Evolutionary conservation across 2,888 invertebrate species (phyloP), one percentile per base, ranked within the genome.

Genomic region (Drosophila villosipedis): DNA sequence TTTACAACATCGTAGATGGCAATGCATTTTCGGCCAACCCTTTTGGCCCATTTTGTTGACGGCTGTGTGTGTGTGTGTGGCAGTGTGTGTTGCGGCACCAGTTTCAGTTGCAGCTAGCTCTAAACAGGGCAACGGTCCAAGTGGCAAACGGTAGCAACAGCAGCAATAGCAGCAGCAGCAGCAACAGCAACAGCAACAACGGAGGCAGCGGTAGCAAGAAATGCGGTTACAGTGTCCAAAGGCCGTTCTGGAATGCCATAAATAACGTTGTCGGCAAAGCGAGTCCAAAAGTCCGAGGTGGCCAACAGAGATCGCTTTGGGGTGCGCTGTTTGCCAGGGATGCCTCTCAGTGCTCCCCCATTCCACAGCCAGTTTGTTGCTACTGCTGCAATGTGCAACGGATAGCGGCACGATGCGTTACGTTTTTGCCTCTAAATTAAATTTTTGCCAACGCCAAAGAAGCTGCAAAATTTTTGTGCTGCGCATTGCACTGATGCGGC

Each of bases 161-260:
- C 57, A 54, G 53, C 54, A 43, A 52, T 0, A 41, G 62, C 57
- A 59, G 49, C 1, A 39, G 62, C 57, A 59, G 63, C 30, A 59
- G 50, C 59, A 28, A 12, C 33, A 47, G 66, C 28, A n/a, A 14
- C 6, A 31, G 52, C 41, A 16, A 52, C 41, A 37, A 58, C 47
- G 6, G 43, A 22, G 55, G 68, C 47, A 25, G 60, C 67, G 74
- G 78, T 76, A 76, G 71, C 85, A 88, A 89, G 89, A 91, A 91
- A 86, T 89, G 88, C 91, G 90, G 88, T 91, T 91, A 84, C 84
- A 89, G 90, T 91, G 91, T 91, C 87, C 88, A 91, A 89, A 91
- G 91, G 88, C 88, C 91, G 91, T 72, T 71, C 83, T 84, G 91
- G 88, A 89, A 89, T 89, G 88, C 90, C 90, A 89, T 89, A 89